These are phyloP conservation scores for Neolamprologus tretocephalus DNA, from an alignment of 2,113 vertebrate species.

Conservation along the genomic window DNA sequence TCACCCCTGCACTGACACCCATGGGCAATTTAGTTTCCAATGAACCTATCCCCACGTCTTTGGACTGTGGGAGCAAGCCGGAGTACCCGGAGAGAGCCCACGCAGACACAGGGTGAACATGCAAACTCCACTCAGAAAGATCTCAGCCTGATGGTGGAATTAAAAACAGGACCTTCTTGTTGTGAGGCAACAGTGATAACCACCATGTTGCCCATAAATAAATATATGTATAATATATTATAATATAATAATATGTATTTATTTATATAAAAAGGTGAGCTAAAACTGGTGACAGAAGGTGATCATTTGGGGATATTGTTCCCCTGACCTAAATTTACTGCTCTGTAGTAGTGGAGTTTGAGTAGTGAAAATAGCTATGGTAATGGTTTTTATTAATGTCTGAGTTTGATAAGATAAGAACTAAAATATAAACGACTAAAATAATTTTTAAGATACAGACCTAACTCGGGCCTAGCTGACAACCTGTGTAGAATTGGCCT, in stretches of 20 bases:
- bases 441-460: background rate
- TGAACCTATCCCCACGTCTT: fast-evolving
- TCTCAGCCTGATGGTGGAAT: background rate
- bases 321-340: background rate
- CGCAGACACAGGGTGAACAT: background rate
- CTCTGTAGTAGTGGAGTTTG: background rate
- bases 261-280: background rate
- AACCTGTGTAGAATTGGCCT: background rate
- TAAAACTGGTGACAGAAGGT: background rate
- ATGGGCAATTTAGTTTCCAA: background rate
- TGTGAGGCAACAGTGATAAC: background rate
- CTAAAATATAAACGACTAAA: background rate
- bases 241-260: background rate
- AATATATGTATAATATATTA: background rate
- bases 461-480: background rate
- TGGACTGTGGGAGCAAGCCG: background rate
- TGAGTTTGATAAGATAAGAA: background rate
- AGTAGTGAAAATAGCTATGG: fast-evolving
- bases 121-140: background rate
- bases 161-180: background rate
- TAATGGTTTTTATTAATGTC: background rate
- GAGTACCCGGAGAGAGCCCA: background rate
- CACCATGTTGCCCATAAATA: background rate
- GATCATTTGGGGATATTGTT: background rate
- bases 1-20: background rate